Base-by-base conservation (phyloP, 2,797 vertebrate genomes). In the Pipistrellus kuhlii region DNA sequence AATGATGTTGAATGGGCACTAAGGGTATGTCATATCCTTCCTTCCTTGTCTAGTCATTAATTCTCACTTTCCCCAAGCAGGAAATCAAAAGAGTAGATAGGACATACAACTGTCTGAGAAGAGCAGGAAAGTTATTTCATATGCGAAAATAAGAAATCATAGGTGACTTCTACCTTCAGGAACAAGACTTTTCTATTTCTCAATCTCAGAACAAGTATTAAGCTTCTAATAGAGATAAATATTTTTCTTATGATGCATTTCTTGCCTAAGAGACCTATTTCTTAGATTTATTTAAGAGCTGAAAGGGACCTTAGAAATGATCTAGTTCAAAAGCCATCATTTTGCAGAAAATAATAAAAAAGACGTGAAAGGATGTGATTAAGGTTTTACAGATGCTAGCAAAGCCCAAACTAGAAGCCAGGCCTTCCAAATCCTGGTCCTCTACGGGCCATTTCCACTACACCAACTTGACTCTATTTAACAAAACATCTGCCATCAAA, bases 131-230 rank as follows among this genome's bases (percentile, higher is more conserved):
- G n/a, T 85, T 68, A 93, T 91, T 90, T 71, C 76, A 64, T 32
- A 92, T 25, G 84, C n/a, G 14, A 53, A n/a, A 68, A 55, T 57
- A 78, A 95, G 82, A 88, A 88, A 83, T 85, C 73, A 83, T 10
- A 68, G 23, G n/a, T 41, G 66, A 83, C 59, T 94, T 76, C 71
- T 85, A 75, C 72, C 51, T 90, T 8, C 3, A 53, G 30, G 27
- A 92, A 21, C 81, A 85, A 82, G 77, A 87, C n/a, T 95, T 77
- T 95, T 77, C 72, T 89, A 83, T 83, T 90, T 92, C 46, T 95
- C 77, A 69, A 32, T 78, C 71, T 85, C 75, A 91, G 89, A 90
- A 85, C 21, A 59, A 92, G 77, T 35, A 55, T 71, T 86, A 62
- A 93, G 46, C 62, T 75, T 91, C 68, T 86, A 85, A 96, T 7